These are phyloP conservation scores for Potamilus streckersoni DNA, from an alignment of 1,140 invertebrate species.

Conservation along the genomic window DNA sequence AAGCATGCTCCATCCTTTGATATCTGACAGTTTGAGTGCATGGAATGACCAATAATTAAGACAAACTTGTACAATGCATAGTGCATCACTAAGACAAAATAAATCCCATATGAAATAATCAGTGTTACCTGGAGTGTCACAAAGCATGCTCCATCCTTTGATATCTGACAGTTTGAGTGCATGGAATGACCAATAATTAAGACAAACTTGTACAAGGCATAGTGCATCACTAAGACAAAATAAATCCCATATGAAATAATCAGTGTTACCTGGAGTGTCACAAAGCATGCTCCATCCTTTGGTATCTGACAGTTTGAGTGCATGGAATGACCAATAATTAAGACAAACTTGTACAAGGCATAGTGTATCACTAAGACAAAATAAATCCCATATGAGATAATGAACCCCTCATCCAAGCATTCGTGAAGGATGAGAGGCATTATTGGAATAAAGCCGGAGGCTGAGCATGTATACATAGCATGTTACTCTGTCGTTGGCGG, in stretches of 20 bases:
- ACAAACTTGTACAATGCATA: neutral
- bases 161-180: conserved; percentile 97
- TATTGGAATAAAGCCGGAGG: no score
- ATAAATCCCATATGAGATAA: conserved; percentile 61
- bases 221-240: neutral
- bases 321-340: conserved; percentile 69
- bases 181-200: conserved; percentile 62
- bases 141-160: conserved; percentile 98
- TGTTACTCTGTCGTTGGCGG: no score
- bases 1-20: conserved; percentile 98
- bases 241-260: neutral
- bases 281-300: conserved; percentile 98
- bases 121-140: conserved; percentile 83
- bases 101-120: neutral
- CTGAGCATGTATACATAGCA: no score
- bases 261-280: conserved; percentile 81
- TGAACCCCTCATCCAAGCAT: no score
- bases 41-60: conserved; percentile 61
- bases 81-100: neutral
- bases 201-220: no score
- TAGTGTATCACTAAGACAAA: neutral
- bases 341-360: no score
- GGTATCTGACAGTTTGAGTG: conserved; percentile 95
- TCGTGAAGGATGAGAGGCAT: no score
- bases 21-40: conserved; percentile 95